phyloP scores from a whole-genome alignment of 2,113 vertebrate genomes.

The Oreochromis tanganicae region DNA sequence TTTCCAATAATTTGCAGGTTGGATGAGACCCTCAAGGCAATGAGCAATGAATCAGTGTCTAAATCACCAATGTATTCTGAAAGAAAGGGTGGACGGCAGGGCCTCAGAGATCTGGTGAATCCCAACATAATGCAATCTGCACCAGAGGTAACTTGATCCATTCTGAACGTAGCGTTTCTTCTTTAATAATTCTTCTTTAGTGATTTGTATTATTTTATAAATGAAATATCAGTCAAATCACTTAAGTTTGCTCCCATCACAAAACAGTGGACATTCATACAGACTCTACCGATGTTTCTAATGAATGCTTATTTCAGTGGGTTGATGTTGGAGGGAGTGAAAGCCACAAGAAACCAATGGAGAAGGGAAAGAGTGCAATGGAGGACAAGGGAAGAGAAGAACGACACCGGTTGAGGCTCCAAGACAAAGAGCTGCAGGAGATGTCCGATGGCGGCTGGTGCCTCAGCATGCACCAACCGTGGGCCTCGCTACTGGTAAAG shows the following conservation, averaged over 20 bases:
- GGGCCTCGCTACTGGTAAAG: slow-evolving; percentile 88
- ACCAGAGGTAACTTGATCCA: slow-evolving; percentile 74
- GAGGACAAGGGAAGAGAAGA: slow-evolving; percentile 30
- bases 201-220: background rate
- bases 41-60: slow-evolving; percentile 67
- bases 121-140: slow-evolving; percentile 81
- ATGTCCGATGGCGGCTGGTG: slow-evolving; percentile 93
- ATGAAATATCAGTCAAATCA: background rate
- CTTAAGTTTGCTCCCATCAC: background rate
- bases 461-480: slow-evolving; percentile 97
- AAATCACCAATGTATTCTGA: slow-evolving; percentile 38
- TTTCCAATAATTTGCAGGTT: slow-evolving; percentile 67
- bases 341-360: slow-evolving; percentile 36
- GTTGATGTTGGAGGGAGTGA: slow-evolving; percentile 76
- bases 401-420: slow-evolving; percentile 79
- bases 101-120: slow-evolving; percentile 81
- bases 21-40: slow-evolving; percentile 83
- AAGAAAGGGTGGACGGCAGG: slow-evolving; percentile 37
- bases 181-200: background rate
- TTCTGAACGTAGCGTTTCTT: background rate
- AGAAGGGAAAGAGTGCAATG: background rate
- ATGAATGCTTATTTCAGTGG: slow-evolving; percentile 71
- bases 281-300: background rate
- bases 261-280: fast-evolving
- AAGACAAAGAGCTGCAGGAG: slow-evolving; percentile 92